Conservation (phyloP, 2,888 invertebrate species). For the Agonopterix arenella region DNA sequence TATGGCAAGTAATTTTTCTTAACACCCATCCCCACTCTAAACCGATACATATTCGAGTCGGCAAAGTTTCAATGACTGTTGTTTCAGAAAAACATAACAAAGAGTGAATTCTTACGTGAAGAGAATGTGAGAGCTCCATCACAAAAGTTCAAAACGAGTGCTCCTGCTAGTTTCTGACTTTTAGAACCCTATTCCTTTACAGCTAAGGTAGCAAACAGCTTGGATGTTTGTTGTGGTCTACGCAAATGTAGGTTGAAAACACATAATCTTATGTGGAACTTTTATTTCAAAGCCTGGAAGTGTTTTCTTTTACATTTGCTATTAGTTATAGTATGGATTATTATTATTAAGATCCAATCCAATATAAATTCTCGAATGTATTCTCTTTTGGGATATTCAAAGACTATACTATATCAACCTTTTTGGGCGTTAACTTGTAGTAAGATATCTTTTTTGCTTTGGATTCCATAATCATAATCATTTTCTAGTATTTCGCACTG, state of each 20-base stretch:
- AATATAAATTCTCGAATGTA: no score
- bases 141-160: slow-evolving; percentile 18
- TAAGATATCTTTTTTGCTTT: no score
- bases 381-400: no score
- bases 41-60: slow-evolving; percentile 8
- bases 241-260: slow-evolving; percentile 24
- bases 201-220: no score
- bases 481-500: no score
- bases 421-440: no score
- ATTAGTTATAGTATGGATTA: slow-evolving; percentile 10
- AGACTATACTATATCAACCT: no score
- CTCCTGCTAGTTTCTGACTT: no score
- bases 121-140: slow-evolving; percentile 20
- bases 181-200: no score
- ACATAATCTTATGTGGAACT: slow-evolving; percentile 45
- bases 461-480: no score
- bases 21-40: not conserved
- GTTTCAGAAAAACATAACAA: slow-evolving; percentile 44
- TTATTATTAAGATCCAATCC: no score
- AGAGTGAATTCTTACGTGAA: slow-evolving; percentile 32
- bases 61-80: slow-evolving; percentile 45
- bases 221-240: slow-evolving; percentile 1
- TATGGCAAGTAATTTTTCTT: no score
- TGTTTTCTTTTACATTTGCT: slow-evolving; percentile 22
- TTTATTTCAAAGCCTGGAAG: slow-evolving; percentile 41